These are phyloP conservation scores for Calidris pygmaea DNA, from an alignment of 2,113 vertebrate genomes.

Conservation along the genomic window DNA sequence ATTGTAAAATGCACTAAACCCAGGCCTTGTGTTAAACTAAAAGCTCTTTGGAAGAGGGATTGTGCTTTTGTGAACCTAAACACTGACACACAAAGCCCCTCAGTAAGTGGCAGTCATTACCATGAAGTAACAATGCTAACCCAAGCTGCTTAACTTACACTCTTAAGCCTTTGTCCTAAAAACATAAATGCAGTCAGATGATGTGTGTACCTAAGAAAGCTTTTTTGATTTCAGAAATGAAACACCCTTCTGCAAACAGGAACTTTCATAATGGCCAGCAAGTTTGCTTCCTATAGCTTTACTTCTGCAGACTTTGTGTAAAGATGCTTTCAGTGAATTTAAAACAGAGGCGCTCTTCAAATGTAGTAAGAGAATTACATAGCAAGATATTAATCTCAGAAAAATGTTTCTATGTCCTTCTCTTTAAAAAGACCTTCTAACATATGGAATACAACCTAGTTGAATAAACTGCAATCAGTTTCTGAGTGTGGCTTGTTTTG, in stretches of 20 bases:
- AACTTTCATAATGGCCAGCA: neutral
- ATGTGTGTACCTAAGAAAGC: neutral
- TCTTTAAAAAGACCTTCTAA: neutral
- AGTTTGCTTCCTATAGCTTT: neutral
- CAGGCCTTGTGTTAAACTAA: neutral
- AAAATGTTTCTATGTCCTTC: neutral
- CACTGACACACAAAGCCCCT: neutral
- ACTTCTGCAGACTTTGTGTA: neutral
- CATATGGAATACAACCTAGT: neutral
- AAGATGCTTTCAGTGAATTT: neutral
- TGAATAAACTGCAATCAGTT: neutral
- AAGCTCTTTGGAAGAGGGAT: neutral
- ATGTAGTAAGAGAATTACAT: neutral
- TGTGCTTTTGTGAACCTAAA: neutral
- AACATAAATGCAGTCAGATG: neutral
- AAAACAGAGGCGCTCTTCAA: neutral
- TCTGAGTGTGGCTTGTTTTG: neutral
- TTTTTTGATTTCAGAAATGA: neutral
- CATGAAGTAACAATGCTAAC: fast-evolving
- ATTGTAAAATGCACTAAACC: neutral
- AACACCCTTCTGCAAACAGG: neutral
- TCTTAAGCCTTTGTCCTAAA: neutral
- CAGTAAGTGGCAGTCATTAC: neutral
- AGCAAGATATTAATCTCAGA: neutral
- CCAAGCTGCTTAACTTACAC: neutral